Base-by-base conservation (phyloP, 2,888 invertebrate genomes). In the Eudasyphora cyanicolor region DNA sequence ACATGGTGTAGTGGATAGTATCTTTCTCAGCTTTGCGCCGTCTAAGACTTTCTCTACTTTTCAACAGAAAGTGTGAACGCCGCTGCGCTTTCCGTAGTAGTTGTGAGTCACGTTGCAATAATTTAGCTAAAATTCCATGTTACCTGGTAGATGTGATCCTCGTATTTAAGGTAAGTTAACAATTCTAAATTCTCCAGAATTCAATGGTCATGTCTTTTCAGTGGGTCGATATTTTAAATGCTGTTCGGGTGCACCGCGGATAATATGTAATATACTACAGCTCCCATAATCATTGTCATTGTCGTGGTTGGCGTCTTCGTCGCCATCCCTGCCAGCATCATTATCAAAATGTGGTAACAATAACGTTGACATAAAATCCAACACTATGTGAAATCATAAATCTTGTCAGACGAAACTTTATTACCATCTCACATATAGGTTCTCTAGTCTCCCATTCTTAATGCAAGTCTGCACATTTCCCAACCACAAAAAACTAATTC, bases 351-450 rank as follows among this genome's bases (percentile, higher is more conserved):
- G 12, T 42, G 42, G 67, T 67, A 67, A 67, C 38, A 38, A 24
- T 38, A 24, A 67, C 67, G 12, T 38, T 67, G 67, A 67, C 67
- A 67, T 67, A 19, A 67, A 67, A 73, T 8, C n/a, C 49, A 29
- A 75, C 67, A 67, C 67, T 42, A 67, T 51, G 57, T 64, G 70
- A 78, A 71, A 82, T 67, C 76, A 71, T 79, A 82, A 82, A 82
- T 79, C 75, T 76, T 71, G 71, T 76, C 57, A 74, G 49, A 51
- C 42, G 21, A 64, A 64, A 45, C 60, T 76, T 71, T 67, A 67
- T 57, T 32, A 42, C 45, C 54, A 35, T 73, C 35, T 67, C 19
- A 62, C 27, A 19, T 82, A 21, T 32, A 69, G n/a, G n/a, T n/a
- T n/a, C 10, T 51, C 17, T 38, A n/a, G n/a, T n/a, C n/a, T n/a